Base-by-base conservation (phyloP, 1,140 invertebrate genomes). In the Calliphora vicina region DNA sequence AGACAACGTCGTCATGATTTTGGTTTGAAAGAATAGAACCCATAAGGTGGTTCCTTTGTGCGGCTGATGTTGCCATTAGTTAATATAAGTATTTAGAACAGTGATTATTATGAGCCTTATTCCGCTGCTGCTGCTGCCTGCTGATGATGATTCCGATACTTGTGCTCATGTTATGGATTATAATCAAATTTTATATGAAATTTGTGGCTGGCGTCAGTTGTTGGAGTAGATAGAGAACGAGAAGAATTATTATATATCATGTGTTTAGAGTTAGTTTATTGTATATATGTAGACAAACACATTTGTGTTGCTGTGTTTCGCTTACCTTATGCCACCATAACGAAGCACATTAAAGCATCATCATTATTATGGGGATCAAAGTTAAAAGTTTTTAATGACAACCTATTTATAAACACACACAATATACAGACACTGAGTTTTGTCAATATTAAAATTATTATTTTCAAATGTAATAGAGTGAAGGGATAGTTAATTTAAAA, bases 351-450 rank as follows among this genome's bases (percentile, higher is more conserved):
- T 78, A 78, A 78, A 78, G 42, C 10, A 78, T 78, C 74, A 78
- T 78, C 74, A 78, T 78, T 78, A 43, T 67, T 23, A 25, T 67
- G 20, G 74, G 74, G 35, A 78, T 78, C 74, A 78, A 67, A 78
- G 20, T 78, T 35, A 78, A 78, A 67, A 78, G 74, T 78, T 78
- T 78, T 78, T 78, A 78, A 78, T 78, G 74, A 78, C 74, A 43
- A 78, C 35, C 20, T 45, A 78, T 78, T 78, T 78, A 78, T 78
- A 78, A 43, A 45, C 42, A 78, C 61, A 23, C 61, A 67, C n/a
- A 67, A 0, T 17, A 17, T 57, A 23, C 61, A 67, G 50, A 67
- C 9, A 67, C 17, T 4, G 12, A 67, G 1, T 67, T 25, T 67
- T 67, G 23, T 67, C 23, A 67, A 23, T 25, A 23, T 67, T 25